A percentile compares a stretch with the other conserved stretches of the same genome.
phyloP scores from a whole-genome alignment of 2,797 vertebrate species.

The Rhinogobio ventralis region DNA sequence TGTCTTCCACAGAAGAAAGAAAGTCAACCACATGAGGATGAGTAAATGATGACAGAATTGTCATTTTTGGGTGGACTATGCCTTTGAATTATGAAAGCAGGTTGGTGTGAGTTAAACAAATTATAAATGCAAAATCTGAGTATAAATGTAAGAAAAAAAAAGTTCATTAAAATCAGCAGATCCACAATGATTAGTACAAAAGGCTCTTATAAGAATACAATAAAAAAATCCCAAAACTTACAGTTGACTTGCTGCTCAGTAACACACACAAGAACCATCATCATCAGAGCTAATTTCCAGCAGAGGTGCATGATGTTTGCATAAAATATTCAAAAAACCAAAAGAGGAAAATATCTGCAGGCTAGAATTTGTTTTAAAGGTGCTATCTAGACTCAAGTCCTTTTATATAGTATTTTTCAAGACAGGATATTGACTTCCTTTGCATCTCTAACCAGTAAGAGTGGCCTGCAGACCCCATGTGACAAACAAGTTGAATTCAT shows the following conservation, averaged over 20 bases:
- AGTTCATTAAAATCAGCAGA: not conserved
- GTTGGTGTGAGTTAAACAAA: not conserved
- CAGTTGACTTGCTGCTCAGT: slow-evolving; percentile 9
- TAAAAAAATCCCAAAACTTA: not conserved
- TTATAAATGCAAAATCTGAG: not conserved
- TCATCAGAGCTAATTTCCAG: slow-evolving; percentile 16
- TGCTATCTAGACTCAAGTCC: not conserved
- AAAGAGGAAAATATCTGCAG: not conserved
- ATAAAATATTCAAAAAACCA: not conserved
- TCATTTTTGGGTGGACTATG: no score
- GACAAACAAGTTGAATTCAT: not conserved
- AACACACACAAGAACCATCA: slow-evolving; percentile 28
- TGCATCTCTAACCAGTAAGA: slow-evolving; percentile 17
- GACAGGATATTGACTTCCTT: slow-evolving; percentile 28
- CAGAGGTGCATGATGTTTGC: slow-evolving; percentile 11
- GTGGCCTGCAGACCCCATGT: not conserved
- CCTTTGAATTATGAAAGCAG: not conserved
- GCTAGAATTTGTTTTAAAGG: not conserved
- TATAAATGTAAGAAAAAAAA: not conserved
- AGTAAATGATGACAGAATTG: not conserved
- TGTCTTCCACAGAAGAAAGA: not conserved
- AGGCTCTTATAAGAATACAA: not conserved
- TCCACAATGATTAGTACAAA: not conserved
- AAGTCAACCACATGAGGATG: not conserved
- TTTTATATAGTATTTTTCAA: not conserved